Evolutionary conservation across 2,113 vertebrate species (phyloP), one percentile per base, ranked within the genome.

Genomic region (Podiceps cristatus): DNA sequence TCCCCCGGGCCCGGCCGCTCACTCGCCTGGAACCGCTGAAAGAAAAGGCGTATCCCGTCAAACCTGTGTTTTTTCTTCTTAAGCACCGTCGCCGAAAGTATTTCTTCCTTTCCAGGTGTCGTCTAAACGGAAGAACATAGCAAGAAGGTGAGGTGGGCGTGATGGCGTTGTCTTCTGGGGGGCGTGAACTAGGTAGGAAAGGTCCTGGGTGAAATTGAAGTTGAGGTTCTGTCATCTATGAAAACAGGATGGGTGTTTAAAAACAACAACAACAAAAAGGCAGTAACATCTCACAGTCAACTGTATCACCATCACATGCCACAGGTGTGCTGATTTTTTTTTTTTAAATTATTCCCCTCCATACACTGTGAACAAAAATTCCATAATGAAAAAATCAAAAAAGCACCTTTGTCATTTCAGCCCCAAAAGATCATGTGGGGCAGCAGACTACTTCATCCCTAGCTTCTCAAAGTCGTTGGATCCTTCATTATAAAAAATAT

Each of bases 261-360:
- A 42, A 42, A 42, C 37, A 37, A 37, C 7, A 6, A 27, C 18
- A 17, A 42, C 13, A 40, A 33, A 45, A 27, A 50, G 59, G 29
- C 4, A 24, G n/a, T n/a, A n/a, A 24, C 49, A 24, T 24, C 49
- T 50, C 49, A 25, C 49, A 50, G 49, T 24, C 63, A 13, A 11
- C 31, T 50, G 15, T 27, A 4, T 7, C 25, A 13, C 10, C 4
- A 5, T 10, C 1, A 0, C 11, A 0, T 31, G 18, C 25, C 58
- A 45, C 35, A 19, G 25, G 25, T 44, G n/a, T 42, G 58, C 18
- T 22, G 42, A 42, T 42, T 42, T 47, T 3, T 12, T 7, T 7
- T 11, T 42, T 25, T 13, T 22, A 45, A 45, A 45, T 56, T 40
- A 44, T 25, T 50, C 22, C 8, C 9, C 5, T 68, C 60, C 18